Evolutionary conservation across 23 tunicate species (phyloP).

Genomic region (Styela clava): DNA sequence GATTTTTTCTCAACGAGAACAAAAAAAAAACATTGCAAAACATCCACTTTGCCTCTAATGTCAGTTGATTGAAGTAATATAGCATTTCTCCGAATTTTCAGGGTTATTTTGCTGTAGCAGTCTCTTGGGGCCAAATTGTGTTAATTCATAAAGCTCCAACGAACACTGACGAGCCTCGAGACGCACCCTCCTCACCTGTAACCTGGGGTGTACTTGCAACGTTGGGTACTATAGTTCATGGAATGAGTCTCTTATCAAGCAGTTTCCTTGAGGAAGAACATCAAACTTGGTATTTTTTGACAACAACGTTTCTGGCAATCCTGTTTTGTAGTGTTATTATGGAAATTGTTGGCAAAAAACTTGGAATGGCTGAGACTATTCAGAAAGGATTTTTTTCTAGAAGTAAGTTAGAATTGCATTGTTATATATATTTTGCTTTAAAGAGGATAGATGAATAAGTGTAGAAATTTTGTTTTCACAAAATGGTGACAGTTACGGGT

Average conservation of each 20-base stretch:
- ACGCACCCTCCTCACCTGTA: slow-evolving; percentile 7
- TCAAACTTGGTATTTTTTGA: slow-evolving; percentile 82
- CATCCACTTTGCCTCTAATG: too few species aligned
- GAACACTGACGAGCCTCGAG: neutral
- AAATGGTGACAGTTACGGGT: too few species aligned
- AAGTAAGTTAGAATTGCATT: neutral
- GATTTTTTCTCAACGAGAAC: too few species aligned
- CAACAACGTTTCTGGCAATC: slow-evolving; percentile 20
- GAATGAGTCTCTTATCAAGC: slow-evolving; percentile 47
- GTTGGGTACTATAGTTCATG: slow-evolving; percentile 53
- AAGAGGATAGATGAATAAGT: neutral
- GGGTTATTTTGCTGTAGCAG: slow-evolving; percentile 18
- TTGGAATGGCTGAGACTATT: slow-evolving; percentile 15
- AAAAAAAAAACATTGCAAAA: too few species aligned
- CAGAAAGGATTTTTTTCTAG: slow-evolving; percentile 28
- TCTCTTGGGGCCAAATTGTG: slow-evolving; percentile 20
- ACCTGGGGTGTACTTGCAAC: slow-evolving; percentile 25
- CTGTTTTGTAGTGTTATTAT: slow-evolving; percentile 38
- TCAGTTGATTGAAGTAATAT: too few species aligned
- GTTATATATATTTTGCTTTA: neutral
- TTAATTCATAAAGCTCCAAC: neutral
- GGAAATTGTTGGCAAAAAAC: slow-evolving; percentile 25
- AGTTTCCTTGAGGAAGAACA: slow-evolving; percentile 95
- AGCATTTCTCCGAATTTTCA: too few species aligned
- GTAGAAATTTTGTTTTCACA: too few species aligned